phyloP scores from a whole-genome alignment of 1,140 invertebrate species.

The Homarus americanus region DNA sequence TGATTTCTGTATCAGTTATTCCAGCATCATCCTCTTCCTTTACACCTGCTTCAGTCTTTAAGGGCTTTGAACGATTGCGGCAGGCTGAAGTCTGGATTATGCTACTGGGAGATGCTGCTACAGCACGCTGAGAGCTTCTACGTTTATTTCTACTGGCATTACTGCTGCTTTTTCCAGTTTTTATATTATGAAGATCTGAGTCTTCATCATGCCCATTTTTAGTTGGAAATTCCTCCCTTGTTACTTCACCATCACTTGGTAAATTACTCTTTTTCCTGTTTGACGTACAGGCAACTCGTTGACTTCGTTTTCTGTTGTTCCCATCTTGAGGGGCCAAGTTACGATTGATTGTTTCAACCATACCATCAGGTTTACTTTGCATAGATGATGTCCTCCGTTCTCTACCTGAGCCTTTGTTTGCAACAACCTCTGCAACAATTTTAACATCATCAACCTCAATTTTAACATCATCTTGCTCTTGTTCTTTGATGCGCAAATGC shows the following conservation, averaged over 20 bases:
- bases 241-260: constrained; percentile 41
- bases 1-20: constrained; percentile 20
- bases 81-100: constrained; percentile 2
- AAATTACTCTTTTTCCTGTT: constrained; percentile 46
- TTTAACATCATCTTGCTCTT: constrained; percentile 50
- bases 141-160: constrained; percentile 48
- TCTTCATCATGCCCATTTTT: constrained; percentile 69
- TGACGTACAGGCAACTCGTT: constrained; percentile 16
- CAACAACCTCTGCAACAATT: constrained; percentile 41
- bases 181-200: constrained; percentile 14
- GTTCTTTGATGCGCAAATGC: constrained; percentile 5
- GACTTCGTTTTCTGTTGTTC: constrained; percentile 52
- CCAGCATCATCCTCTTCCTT: constrained; percentile 46
- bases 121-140: constrained; percentile 46
- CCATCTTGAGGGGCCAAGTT: constrained; percentile 34
- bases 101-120: constrained; percentile 28
- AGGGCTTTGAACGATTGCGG: constrained; percentile 44
- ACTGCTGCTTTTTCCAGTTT: constrained; percentile 28
- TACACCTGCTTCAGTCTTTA: constrained; percentile 43
- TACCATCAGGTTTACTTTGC: constrained; percentile 49
- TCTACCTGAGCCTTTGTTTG: background rate
- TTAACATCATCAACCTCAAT: constrained; percentile 62
- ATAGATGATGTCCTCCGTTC: background rate
- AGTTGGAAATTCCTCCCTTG: constrained; percentile 51
- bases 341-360: constrained; percentile 13